Evolutionary conservation across 2,888 invertebrate species (phyloP).

Genomic region (Nymphalis urticae): DNA sequence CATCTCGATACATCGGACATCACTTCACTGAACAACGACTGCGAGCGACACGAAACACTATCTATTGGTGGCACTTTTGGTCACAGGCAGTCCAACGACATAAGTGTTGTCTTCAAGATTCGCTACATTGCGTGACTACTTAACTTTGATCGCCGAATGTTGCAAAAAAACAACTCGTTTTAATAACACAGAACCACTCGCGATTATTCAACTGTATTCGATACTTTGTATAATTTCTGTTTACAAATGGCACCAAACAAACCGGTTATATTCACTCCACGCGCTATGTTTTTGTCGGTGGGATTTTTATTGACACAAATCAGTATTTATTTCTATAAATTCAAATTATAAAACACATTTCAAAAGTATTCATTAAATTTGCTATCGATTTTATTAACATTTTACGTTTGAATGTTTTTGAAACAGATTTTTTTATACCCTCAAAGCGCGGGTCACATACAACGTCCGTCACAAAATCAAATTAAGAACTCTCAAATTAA

Average conservation of each 20-base stretch:
- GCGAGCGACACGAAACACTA: slow-evolving; percentile 3
- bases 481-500: background rate
- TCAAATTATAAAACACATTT: slow-evolving; percentile 24
- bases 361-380: slow-evolving; percentile 18
- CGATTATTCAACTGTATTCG: background rate
- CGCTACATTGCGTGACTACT: background rate
- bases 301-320: background rate
- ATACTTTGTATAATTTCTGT: slow-evolving; percentile 6
- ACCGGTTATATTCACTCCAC: slow-evolving; percentile 19
- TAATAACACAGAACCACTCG: background rate
- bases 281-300: slow-evolving; percentile 8
- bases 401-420: background rate
- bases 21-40: slow-evolving; percentile 16
- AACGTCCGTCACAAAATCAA: background rate
- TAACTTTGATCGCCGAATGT: background rate
- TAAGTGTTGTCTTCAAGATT: too few relatives aligned
- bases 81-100: background rate
- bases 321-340: slow-evolving; percentile 10
- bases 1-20: slow-evolving; percentile 50
- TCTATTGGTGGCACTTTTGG: background rate
- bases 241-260: slow-evolving; percentile 21
- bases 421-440: background rate
- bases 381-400: background rate
- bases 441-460: background rate
- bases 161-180: too few relatives aligned